Conservation (phyloP, 2,113 vertebrate species). For the Columbina picui region DNA sequence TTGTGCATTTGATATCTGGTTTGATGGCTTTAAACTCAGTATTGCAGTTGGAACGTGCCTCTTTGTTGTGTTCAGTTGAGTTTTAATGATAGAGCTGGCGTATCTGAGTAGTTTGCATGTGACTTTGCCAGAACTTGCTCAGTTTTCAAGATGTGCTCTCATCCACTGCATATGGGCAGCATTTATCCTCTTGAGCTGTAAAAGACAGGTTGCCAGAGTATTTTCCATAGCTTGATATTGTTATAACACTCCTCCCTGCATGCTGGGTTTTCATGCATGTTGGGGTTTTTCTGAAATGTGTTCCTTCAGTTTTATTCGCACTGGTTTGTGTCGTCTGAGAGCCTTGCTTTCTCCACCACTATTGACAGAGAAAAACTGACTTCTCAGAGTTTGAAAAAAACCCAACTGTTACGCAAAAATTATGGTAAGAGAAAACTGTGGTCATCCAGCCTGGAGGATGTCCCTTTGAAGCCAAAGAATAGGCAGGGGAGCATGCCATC, state of each 20-base stretch:
- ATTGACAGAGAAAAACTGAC: background rate
- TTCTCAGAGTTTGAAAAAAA: background rate
- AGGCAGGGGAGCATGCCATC: background rate
- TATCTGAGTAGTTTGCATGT: background rate
- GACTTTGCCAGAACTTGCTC: constrained; percentile 19
- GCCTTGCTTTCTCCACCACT: background rate
- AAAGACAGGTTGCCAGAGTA: background rate
- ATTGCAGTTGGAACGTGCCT: background rate
- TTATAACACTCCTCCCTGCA: background rate
- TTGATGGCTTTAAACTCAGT: background rate
- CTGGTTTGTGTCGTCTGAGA: background rate
- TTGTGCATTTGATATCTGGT: background rate
- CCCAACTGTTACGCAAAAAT: background rate
- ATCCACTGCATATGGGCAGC: constrained; percentile 7
- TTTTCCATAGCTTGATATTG: constrained; percentile 13
- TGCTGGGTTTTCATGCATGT: background rate
- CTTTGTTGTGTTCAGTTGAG: background rate
- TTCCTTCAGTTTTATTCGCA: background rate
- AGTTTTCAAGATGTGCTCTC: constrained; percentile 34
- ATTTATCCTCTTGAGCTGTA: constrained; percentile 11
- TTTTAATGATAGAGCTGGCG: background rate
- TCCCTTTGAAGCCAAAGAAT: background rate
- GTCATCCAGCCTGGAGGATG: background rate
- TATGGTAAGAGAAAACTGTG: background rate
- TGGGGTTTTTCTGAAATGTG: background rate